phyloP scores from a whole-genome alignment of 2,888 invertebrate species.

The Trypoxylon attenuatum region DNA sequence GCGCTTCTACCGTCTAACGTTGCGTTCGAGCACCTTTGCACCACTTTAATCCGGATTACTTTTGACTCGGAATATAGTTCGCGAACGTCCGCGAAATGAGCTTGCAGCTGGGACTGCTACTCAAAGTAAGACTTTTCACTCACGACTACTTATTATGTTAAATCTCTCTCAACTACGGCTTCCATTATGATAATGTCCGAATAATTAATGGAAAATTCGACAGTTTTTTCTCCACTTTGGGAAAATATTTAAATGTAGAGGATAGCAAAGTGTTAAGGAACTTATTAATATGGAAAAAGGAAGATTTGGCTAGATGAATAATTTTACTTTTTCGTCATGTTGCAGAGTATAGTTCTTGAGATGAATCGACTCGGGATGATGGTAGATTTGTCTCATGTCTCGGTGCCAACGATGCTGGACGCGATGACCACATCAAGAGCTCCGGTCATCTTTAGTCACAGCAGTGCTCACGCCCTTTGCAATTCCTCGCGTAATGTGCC shows the following conservation, averaged over 20 bases:
- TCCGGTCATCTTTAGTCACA: conserved; percentile 79
- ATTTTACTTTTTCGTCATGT: not conserved
- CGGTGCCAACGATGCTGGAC: conserved; percentile 77
- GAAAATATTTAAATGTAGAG: too few relatives aligned
- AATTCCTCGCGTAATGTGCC: conserved; percentile 78
- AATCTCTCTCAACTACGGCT: too few relatives aligned
- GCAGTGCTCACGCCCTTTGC: conserved; percentile 78
- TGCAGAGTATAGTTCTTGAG: conserved; percentile 77
- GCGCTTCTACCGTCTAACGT: too few relatives aligned
- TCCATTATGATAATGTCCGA: too few relatives aligned
- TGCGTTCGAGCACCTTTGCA: not conserved
- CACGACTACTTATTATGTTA: too few relatives aligned
- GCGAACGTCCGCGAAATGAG: conserved; percentile 4
- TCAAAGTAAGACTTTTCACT: too few relatives aligned
- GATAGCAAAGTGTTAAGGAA: too few relatives aligned
- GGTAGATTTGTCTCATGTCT: conserved; percentile 78
- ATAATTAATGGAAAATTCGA: too few relatives aligned
- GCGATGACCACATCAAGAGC: conserved; percentile 76
- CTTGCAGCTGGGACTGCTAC: too few relatives aligned
- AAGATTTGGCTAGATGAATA: not conserved
- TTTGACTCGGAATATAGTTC: conserved; percentile 11
- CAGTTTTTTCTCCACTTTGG: too few relatives aligned
- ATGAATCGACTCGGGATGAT: conserved; percentile 81
- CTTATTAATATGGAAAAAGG: conserved; percentile 6
- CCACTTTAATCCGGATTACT: conserved; percentile 26